Evolutionary conservation across 1,140 invertebrate genomes (phyloP).

Genomic region (Stegodyphus dumicola): DNA sequence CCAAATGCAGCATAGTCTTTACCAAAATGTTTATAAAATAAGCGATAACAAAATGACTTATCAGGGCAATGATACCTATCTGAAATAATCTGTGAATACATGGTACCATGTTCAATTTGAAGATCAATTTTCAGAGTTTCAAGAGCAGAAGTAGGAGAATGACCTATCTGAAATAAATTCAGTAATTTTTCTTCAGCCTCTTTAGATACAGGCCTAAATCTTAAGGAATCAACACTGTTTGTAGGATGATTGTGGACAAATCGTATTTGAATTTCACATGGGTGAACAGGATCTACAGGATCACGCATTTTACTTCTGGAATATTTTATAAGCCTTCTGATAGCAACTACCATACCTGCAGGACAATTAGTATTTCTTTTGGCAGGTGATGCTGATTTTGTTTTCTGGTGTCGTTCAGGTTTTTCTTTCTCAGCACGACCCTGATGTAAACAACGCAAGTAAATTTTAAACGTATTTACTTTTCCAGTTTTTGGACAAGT

Average conservation of each 20-base stretch:
- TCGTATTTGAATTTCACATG: conserved; percentile 34
- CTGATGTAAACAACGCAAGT: conserved; percentile 43
- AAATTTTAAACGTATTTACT: conserved; percentile 42
- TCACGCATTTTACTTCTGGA: conserved; percentile 37
- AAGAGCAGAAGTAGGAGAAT: conserved; percentile 31
- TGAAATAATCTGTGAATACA: conserved; percentile 5
- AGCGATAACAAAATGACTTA: conserved; percentile 35
- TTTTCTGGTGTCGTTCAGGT: not conserved
- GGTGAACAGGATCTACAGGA: conserved; percentile 41
- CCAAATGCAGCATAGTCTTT: conserved; percentile 18
- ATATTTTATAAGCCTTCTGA: conserved; percentile 27
- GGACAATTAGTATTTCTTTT: conserved; percentile 45
- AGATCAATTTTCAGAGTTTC: conserved; percentile 42
- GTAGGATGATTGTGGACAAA: conserved; percentile 45
- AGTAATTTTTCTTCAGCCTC: conserved; percentile 26
- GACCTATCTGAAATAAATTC: conserved; percentile 20
- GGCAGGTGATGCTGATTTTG: not conserved
- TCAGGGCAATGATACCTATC: conserved; percentile 40
- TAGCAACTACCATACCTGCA: conserved; percentile 39
- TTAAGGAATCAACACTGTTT: conserved; percentile 19
- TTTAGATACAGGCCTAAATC: conserved; percentile 46
- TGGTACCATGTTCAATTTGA: conserved; percentile 12
- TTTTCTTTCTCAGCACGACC: conserved; percentile 31
- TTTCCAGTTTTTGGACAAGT: conserved; percentile 50
- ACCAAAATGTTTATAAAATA: conserved; percentile 42